These are phyloP conservation scores for Columba janthina DNA, from an alignment of 2,113 vertebrate species.

Conservation along the genomic window DNA sequence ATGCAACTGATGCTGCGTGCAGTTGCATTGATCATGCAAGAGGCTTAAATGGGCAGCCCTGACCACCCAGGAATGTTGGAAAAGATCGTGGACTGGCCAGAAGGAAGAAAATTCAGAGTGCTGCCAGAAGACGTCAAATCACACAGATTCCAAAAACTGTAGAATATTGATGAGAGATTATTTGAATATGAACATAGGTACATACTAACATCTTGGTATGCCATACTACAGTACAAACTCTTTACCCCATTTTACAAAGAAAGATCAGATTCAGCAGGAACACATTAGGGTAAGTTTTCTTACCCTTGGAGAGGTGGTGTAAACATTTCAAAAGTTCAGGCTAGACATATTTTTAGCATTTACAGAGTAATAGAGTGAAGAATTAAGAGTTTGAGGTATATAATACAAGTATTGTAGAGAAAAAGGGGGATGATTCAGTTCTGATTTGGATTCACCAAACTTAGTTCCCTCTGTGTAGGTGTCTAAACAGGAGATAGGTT, in stretches of 20 bases:
- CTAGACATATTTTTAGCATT: background rate
- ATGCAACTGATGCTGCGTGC: background rate
- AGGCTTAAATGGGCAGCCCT: background rate
- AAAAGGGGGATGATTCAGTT: background rate
- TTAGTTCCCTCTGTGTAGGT: background rate
- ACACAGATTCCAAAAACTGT: background rate
- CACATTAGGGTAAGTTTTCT: background rate
- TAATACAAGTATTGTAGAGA: background rate
- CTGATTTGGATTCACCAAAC: background rate
- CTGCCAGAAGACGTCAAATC: fast-evolving
- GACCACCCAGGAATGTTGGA: background rate
- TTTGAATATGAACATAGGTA: background rate
- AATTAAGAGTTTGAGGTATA: background rate
- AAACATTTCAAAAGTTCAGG: background rate
- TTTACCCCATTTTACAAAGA: background rate
- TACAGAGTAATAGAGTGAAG: background rate
- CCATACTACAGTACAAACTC: fast-evolving
- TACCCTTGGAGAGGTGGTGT: background rate
- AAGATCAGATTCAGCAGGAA: background rate
- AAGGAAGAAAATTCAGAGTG: background rate
- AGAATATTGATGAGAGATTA: background rate
- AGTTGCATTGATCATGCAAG: background rate
- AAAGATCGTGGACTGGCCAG: background rate
- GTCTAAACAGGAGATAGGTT: background rate
- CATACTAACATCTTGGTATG: background rate